Base-by-base conservation (phyloP, 2,888 invertebrate species). In the Idaea dimidiata region DNA sequence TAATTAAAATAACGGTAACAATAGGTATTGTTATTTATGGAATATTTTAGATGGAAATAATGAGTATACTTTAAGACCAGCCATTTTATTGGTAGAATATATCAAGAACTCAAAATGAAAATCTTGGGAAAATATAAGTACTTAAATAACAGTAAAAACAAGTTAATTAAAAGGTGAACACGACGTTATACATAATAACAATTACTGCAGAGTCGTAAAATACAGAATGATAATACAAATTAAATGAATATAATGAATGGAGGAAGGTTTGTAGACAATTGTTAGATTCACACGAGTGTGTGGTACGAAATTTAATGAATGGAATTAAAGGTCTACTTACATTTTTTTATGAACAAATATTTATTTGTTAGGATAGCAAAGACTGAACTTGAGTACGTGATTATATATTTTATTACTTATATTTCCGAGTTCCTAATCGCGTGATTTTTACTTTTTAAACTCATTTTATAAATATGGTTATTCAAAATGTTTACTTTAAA, bases 201-300 rank as follows among this genome's bases (percentile, higher is more conserved):
- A 64, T 64, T 59, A 59, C 56, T 55, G 59, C 54, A 60, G 60
- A 60, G 58, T 60, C 56, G 59, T 63, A 60, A 63, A 63, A 60
- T 63, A 54, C 60, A 53, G 60, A 60, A 60, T 59, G 31, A 63
- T 63, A 63, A 58, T 62, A 57, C 59, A 32, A 57, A 62, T 32
- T 43, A 43, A 43, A 43, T 43, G 10, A 43, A 43, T 43, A 43
- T 43, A 43, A 43, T 43, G 43, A 43, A 43, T 43, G 43, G 14
- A 43, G 14, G 43, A 43, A 43, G 59, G 60, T 58, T 43, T 14
- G n/a, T 10, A 32, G 54, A 14, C 6, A 57, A 24, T 57, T 24
- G 57, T 57, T 57, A 14, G 43, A 43, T 1, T 43, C 43, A 43
- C 43, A 43, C 43, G 43, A 43, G 43, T 43, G 14, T 43, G 43